These are phyloP conservation scores for Anneissia japonica DNA, from an alignment of 35 echinoderm and acorn worm species.

Conservation along the genomic window DNA sequence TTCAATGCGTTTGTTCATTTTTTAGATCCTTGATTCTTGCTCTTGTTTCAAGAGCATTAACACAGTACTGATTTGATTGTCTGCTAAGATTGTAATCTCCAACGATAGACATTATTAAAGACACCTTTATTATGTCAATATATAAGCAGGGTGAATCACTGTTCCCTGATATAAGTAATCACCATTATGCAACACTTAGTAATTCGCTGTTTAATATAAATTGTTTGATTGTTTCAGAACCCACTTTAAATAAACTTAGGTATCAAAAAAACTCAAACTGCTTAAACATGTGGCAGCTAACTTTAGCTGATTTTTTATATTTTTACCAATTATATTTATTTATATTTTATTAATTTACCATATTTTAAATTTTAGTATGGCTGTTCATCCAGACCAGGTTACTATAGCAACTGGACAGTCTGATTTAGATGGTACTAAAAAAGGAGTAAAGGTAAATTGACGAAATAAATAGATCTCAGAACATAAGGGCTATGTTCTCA, in stretches of 20 bases:
- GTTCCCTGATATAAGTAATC: no score
- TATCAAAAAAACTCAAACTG: neutral
- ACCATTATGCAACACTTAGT: no score
- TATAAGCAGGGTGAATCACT: no score
- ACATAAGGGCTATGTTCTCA: no score
- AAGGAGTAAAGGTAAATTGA: neutral
- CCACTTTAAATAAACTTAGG: neutral
- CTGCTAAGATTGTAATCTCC: no score
- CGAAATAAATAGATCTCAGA: no score
- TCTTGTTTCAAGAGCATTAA: no score
- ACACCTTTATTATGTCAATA: no score
- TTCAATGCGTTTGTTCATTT: no score
- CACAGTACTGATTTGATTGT: no score
- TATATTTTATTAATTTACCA: neutral
- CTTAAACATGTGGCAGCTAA: neutral
- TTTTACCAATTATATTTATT: neutral
- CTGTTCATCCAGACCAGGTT: slow-evolving; percentile 57
- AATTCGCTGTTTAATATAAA: neutral
- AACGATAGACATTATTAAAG: no score
- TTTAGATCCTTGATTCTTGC: no score
- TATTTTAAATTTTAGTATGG: slow-evolving; percentile 51
- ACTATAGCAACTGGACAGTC: slow-evolving; percentile 72
- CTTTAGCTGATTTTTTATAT: neutral
- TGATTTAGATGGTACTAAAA: neutral
- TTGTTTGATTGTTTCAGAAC: neutral